Base-by-base conservation (phyloP, 1,140 invertebrate genomes). In the Probaryconus sp. region DNA sequence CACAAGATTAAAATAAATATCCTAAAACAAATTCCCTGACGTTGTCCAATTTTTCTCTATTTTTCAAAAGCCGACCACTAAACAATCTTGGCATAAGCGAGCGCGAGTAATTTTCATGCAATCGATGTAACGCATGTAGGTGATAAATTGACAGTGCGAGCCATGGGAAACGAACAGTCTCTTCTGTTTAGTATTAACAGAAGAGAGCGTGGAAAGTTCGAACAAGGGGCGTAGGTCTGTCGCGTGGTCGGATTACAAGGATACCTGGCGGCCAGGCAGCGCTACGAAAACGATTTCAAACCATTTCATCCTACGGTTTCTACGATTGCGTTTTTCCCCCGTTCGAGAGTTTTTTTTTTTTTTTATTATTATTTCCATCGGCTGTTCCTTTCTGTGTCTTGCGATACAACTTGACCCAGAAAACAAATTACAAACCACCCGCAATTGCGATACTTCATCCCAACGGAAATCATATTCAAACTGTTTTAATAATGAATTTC, bases 161-260 rank as follows among this genome's bases (percentile, higher is more conserved):
- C 31, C 53, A 69, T 60, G 65, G 65, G 55, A 69, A 69, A 60
- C 18, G 24, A 18, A 47, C 53, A 37, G 35, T 40, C 51, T 60
- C 40, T 31, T 43, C 16, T 6, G 30, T 37, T 31, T 51, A 20
- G 51, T 38, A 33, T 30, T 64, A 18, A n/a, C n/a, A n/a, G n/a
- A n/a, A n/a, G n/a, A n/a, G n/a, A n/a, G 35, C 60, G 13, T 56
- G 51, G 43, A 60, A 73, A 58, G 55, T 73, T 65, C 38, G 43
- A 51, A 53, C 48, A 31, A 51, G 55, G 65, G 65, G 55, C 55
- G 65, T 69, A 61, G 55, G 69, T 72, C 60, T 58, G 51, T 43
- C 68, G 60, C 68, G 68, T 64, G 68, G 58, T 72, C 68, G 68
- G 33, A 58, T 69, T 45, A 60, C 65, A 61, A 53, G 55, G 65